A percentile compares a stretch with the other conserved stretches of the same genome.
Conservation (phyloP, 2,113 vertebrate species). For the Pterophyllum scalare region DNA sequence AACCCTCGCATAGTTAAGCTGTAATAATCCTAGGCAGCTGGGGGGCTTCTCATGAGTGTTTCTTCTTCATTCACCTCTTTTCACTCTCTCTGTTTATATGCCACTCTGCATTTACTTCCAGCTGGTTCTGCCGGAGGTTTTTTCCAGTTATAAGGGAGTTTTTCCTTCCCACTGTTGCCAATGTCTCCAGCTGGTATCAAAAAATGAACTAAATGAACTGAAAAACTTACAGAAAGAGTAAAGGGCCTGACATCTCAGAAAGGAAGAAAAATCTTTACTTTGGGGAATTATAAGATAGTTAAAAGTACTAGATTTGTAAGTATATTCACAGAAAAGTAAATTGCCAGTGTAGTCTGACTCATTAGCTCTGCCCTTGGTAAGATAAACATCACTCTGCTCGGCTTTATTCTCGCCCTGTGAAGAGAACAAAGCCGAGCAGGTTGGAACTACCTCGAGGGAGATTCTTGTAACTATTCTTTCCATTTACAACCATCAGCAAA, state of each 20-base stretch:
- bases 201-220: background rate
- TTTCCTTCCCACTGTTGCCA: too few relatives aligned
- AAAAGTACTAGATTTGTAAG: background rate
- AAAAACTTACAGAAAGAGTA: background rate
- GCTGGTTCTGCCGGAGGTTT: too few relatives aligned
- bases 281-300: background rate
- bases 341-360: background rate
- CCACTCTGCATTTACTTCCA: too few relatives aligned
- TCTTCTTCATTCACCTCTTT: too few relatives aligned
- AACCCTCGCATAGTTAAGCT: too few relatives aligned
- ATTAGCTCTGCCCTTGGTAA: background rate
- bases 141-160: too few relatives aligned
- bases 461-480: constrained; percentile 3
- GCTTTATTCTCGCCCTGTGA: background rate
- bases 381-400: constrained; percentile 9
- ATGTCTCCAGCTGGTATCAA: background rate
- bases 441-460: constrained; percentile 5
- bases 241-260: fast-evolving
- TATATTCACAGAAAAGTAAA: background rate
- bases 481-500: constrained; percentile 12
- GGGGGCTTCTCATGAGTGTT: too few relatives aligned
- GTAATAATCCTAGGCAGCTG: too few relatives aligned
- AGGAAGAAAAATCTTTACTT: background rate
- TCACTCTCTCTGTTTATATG: too few relatives aligned
- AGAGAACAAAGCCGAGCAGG: background rate